phyloP scores from a whole-genome alignment of 2,797 vertebrate genomes.

The Pseudocheirus occidentalis region DNA sequence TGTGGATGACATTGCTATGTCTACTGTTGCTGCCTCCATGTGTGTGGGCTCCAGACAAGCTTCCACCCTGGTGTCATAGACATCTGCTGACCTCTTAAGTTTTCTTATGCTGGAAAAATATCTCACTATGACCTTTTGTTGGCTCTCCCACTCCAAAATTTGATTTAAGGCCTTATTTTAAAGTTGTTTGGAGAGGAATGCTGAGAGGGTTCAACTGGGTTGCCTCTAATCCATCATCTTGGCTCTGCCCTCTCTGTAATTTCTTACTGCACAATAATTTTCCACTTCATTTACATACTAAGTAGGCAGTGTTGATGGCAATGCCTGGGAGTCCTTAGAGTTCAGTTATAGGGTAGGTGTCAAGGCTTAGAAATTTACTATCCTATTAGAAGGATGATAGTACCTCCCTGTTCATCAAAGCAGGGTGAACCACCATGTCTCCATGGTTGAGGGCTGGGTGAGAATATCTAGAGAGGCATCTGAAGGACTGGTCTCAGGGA shows the following conservation, averaged over 20 bases:
- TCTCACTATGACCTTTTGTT: not conserved
- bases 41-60: not conserved
- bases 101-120: not conserved
- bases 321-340: not conserved
- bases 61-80: not conserved
- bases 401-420: not conserved
- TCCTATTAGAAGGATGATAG: not conserved
- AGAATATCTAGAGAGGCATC: not conserved
- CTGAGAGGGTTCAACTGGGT: not conserved
- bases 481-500: not conserved
- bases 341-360: not conserved
- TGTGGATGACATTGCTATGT: not conserved
- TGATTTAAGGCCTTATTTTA: not conserved
- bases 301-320: not conserved
- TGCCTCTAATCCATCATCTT: not conserved
- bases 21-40: not conserved
- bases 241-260: not conserved
- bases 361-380: not conserved
- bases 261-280: not conserved
- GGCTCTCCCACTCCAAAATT: not conserved
- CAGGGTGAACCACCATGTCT: not conserved
- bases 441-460: not conserved
- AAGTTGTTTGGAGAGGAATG: not conserved
- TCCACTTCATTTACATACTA: not conserved
- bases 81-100: not conserved